phyloP scores from a whole-genome alignment of 2,888 invertebrate genomes.

The Melipona beecheii region DNA sequence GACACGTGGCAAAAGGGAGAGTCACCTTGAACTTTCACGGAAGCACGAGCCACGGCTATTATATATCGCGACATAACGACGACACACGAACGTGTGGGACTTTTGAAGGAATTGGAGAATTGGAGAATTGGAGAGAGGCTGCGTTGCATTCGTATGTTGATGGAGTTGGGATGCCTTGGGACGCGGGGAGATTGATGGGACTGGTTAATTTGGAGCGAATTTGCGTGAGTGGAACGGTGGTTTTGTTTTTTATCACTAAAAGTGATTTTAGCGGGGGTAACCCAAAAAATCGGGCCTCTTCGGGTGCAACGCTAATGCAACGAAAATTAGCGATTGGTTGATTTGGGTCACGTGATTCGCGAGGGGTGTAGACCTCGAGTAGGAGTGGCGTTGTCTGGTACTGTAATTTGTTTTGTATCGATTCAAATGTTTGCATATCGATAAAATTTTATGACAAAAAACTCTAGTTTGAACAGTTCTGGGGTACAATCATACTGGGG shows the following conservation, averaged over 20 bases:
- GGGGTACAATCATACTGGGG: too few relatives aligned
- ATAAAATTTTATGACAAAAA: too few relatives aligned
- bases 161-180: neutral
- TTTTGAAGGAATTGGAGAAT: slow-evolving; percentile 14
- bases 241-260: neutral
- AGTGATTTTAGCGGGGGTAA: too few relatives aligned
- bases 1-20: neutral
- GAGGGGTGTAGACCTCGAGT: too few relatives aligned
- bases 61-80: neutral
- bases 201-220: neutral
- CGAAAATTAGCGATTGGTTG: too few relatives aligned
- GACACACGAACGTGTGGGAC: neutral
- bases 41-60: neutral
- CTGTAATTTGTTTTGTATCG: too few relatives aligned
- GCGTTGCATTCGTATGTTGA: neutral
- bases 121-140: slow-evolving; percentile 1
- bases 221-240: neutral
- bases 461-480: too few relatives aligned
- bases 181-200: neutral
- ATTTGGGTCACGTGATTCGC: too few relatives aligned
- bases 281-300: too few relatives aligned
- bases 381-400: too few relatives aligned
- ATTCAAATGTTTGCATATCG: too few relatives aligned
- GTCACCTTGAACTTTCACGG: neutral
- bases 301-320: too few relatives aligned